Evolutionary conservation across 2,888 invertebrate species (phyloP), one percentile per base, ranked within the genome.

Genomic region (Agrotis segetum): DNA sequence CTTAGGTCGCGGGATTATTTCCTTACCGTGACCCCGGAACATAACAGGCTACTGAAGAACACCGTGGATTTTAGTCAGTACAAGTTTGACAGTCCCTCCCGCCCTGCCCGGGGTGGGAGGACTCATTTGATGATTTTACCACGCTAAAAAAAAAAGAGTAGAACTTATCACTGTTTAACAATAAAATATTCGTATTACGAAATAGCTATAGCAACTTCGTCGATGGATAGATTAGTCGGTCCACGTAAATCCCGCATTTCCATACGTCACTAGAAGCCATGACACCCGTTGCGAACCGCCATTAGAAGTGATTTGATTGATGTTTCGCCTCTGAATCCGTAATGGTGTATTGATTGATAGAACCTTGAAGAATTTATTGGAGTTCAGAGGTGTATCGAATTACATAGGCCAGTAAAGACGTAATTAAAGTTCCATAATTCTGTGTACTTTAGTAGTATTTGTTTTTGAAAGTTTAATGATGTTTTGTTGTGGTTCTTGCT

Each of bases 271-370:
- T 47, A 11, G 67, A 65, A 44, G 60, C 75, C 73, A 74, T 67
- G 84, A 81, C 79, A 83, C 63, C 62, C 65, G 74, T 65, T 64
- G 58, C 68, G 71, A 74, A 52, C 63, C 61, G 60, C 73, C 80
- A 84, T 85, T 82, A 81, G 77, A 81, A 77, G 55, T 78, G 80
- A 83, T 81, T 87, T 87, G 88, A 87, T 87, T 84, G 86, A 87
- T 87, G 85, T 74, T 78, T 73, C 66, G 68, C 52, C 71, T 67
- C 58, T 65, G 85, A 81, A 78, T 76, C 49, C 73, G 58, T 84
- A 82, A 84, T 85, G 75, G 50, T 58, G 24, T 62, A 79, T 79
- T 82, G 79, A 86, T 87, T 71, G 65, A 80, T 81, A 71, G 61
- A 44, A 64, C 72, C 67, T 70, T 70, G 29, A 71, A 67, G 49